These are phyloP conservation scores for Grammomys dolichurus DNA, from an alignment of 2,113 vertebrate genomes.

Conservation along the genomic window DNA sequence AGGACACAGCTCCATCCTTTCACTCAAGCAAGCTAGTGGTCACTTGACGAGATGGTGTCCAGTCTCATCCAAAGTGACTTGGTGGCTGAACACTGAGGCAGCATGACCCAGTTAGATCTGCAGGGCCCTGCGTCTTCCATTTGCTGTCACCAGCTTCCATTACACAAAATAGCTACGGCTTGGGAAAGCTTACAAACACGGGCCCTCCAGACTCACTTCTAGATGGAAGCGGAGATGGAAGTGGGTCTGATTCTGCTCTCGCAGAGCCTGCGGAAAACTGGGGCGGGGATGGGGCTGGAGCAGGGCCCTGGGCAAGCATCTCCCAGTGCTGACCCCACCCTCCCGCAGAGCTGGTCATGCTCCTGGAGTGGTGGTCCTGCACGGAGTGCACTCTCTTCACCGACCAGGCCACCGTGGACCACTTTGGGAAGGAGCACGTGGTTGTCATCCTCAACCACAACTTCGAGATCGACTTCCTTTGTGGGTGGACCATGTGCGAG, in stretches of 20 bases:
- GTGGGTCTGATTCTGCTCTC: too few relatives aligned
- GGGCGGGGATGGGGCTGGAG: neutral
- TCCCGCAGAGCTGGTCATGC: constrained; percentile 94
- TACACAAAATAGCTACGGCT: neutral
- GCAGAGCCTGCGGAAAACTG: neutral
- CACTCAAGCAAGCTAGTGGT: neutral
- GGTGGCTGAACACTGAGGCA: neutral
- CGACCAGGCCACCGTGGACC: constrained; percentile 92
- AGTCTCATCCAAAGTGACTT: neutral
- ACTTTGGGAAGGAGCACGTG: constrained; percentile 96
- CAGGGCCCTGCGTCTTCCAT: neutral
- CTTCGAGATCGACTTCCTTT: constrained; percentile 98
- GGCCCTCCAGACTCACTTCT: neutral
- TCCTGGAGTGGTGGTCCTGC: constrained; percentile 99
- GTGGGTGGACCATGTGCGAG: constrained; percentile 99
- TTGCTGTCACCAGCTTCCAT: neutral
- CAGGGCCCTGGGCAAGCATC: accelerated
- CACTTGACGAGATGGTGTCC: neutral
- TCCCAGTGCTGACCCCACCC: neutral
- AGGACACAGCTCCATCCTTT: too few relatives aligned
- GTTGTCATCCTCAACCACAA: constrained; percentile 99
- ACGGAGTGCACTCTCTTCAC: constrained; percentile 97
- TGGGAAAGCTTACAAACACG: neutral
- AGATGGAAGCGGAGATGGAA: neutral
- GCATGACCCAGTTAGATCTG: neutral